These are phyloP conservation scores for Sapayoa aenigma DNA, from an alignment of 2,113 vertebrate species.

Conservation along the genomic window DNA sequence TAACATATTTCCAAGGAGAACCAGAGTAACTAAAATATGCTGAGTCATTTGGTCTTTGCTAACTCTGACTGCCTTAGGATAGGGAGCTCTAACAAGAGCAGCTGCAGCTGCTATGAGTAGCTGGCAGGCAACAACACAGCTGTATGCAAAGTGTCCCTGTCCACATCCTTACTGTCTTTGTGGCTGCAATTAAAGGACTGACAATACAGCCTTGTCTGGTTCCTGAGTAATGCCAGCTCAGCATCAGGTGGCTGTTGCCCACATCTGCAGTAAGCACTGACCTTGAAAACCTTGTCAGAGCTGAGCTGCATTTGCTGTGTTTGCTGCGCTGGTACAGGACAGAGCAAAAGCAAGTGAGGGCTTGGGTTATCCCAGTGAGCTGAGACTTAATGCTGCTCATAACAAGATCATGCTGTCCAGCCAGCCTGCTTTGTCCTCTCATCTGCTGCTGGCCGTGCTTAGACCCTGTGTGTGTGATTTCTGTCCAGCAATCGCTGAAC, in stretches of 20 bases:
- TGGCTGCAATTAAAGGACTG: constrained; percentile 34
- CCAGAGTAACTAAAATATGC: background rate
- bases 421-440: background rate
- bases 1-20: background rate
- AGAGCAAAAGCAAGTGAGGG: background rate
- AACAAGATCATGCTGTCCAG: fast-evolving
- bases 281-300: background rate
- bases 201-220: background rate
- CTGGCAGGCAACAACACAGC: constrained; percentile 41
- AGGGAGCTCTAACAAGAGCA: constrained; percentile 8
- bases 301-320: background rate
- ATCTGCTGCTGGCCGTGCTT: background rate
- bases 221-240: constrained; percentile 13
- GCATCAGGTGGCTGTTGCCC: background rate
- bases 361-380: background rate
- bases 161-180: constrained; percentile 8
- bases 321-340: background rate
- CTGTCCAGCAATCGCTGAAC: background rate
- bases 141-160: background rate
- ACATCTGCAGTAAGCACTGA: background rate
- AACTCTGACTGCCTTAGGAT: constrained; percentile 33
- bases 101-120: constrained; percentile 17
- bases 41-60: constrained; percentile 9
- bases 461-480: background rate
- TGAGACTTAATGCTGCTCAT: background rate